Conservation (phyloP, 1,140 invertebrate genomes). For the Lysiphlebus fabarum region DNA sequence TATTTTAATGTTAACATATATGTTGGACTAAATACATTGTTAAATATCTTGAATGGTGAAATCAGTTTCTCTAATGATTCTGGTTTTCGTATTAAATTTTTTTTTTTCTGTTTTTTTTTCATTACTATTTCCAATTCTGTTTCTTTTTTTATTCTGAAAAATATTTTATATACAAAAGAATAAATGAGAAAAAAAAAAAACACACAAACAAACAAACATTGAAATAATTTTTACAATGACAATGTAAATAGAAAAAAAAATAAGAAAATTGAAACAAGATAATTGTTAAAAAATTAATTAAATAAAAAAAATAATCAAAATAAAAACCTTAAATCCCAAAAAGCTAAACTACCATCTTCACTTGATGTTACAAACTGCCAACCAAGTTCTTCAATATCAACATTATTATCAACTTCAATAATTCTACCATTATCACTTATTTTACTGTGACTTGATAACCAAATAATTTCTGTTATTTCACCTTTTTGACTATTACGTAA, state of each 20-base stretch:
- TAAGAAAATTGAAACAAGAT: neutral
- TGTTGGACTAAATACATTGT: conserved; percentile 60
- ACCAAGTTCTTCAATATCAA: conserved; percentile 45
- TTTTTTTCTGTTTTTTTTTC: conserved; percentile 8
- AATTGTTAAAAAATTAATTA: conserved; percentile 15
- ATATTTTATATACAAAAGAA: neutral
- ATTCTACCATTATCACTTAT: conserved; percentile 62
- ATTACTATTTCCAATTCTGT: conserved; percentile 50
- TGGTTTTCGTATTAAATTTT: conserved; percentile 41
- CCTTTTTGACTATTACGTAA: conserved; percentile 61
- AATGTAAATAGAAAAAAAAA: neutral
- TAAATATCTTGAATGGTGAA: conserved; percentile 59
- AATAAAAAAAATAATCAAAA: conserved; percentile 12
- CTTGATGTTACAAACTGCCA: conserved; percentile 65
- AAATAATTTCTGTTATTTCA: conserved; percentile 63
- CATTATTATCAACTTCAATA: conserved; percentile 41
- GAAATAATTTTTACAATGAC: neutral
- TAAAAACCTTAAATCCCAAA: conserved; percentile 65
- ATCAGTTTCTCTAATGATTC: conserved; percentile 57
- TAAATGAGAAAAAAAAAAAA: neutral
- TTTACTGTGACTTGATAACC: conserved; percentile 62
- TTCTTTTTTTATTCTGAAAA: conserved; percentile 41
- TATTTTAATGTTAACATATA: conserved; percentile 38
- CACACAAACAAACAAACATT: no score
- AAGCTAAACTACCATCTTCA: conserved; percentile 64